Evolutionary conservation across 2,888 invertebrate species (phyloP).

Genomic region (Chrysolina americana): DNA sequence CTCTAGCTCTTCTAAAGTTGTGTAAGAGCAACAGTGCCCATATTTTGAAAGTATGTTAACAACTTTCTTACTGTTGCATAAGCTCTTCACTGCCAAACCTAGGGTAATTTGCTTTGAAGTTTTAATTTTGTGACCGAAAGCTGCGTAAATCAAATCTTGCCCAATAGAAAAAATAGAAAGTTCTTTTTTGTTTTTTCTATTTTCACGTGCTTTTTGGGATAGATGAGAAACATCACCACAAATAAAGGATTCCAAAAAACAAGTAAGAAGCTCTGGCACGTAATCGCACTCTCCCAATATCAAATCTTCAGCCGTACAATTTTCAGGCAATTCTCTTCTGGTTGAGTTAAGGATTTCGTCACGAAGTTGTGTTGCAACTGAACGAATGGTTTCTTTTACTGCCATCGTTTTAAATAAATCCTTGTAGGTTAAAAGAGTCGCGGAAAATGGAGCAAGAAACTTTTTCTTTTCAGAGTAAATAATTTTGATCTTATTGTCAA

Average conservation of each 20-base stretch:
- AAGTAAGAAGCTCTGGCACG: constrained; percentile 39
- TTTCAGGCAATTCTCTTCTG: constrained; percentile 54
- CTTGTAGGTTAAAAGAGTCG: too few species aligned
- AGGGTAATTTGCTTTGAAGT: too few species aligned
- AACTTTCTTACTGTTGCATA: too few species aligned
- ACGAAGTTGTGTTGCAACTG: constrained; percentile 54
- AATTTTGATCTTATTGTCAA: constrained; percentile 54
- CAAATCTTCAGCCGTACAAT: constrained; percentile 50
- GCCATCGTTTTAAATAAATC: too few species aligned
- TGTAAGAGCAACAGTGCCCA: constrained; percentile 43
- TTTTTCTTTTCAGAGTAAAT: constrained; percentile 48
- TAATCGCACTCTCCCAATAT: constrained; percentile 53
- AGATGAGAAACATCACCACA: neutral
- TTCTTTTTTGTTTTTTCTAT: too few species aligned
- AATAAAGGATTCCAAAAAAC: neutral
- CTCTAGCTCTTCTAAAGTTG: constrained; percentile 43
- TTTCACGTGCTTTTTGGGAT: too few species aligned
- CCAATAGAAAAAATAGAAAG: too few species aligned
- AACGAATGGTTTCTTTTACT: too few species aligned
- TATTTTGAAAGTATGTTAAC: constrained; percentile 1
- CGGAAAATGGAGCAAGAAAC: neutral
- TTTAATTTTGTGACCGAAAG: too few species aligned
- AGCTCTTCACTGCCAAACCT: neutral
- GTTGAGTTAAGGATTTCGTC: constrained; percentile 53
- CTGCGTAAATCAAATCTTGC: too few species aligned